These are phyloP conservation scores for Eulithis prunata DNA, from an alignment of 2,888 invertebrate genomes.

Conservation along the genomic window DNA sequence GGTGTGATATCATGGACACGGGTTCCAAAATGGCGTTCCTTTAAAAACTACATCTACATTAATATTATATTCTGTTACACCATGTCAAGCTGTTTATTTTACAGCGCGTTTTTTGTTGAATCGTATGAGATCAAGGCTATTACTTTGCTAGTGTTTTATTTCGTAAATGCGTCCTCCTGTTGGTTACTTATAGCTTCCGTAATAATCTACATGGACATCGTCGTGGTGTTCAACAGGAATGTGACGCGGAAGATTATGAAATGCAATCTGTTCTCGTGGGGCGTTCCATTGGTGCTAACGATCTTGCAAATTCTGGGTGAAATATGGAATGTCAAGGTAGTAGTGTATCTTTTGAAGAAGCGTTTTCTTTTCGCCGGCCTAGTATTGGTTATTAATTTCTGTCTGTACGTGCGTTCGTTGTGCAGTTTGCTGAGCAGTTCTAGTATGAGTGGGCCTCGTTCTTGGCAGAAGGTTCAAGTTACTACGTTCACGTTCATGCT, in stretches of 20 bases:
- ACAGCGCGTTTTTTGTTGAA: not conserved
- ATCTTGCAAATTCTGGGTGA: constrained; percentile 13
- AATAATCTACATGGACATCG: constrained; percentile 37
- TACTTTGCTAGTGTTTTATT: constrained; percentile 14
- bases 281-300: constrained; percentile 20
- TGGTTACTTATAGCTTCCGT: constrained; percentile 35
- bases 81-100: constrained; percentile 14
- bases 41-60: constrained; percentile 28
- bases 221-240: constrained; percentile 31
- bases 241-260: constrained; percentile 31
- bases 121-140: not conserved
- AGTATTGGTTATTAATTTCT: constrained; percentile 20
- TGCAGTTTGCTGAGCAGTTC: constrained; percentile 15
- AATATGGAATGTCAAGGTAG: not conserved
- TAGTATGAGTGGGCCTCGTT: constrained; percentile 6
- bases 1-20: constrained; percentile 25
- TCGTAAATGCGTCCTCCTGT: constrained; percentile 28
- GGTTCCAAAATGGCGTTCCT: constrained; percentile 25
- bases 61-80: constrained; percentile 25
- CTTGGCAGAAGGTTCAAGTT: constrained; percentile 22
- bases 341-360: constrained; percentile 13
- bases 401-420: constrained; percentile 19
- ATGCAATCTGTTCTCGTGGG: constrained; percentile 36
- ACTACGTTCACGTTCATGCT: constrained; percentile 15
- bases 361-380: constrained; percentile 12